Conservation (phyloP, 2,113 vertebrate species). For the Meleagris gallopavo region DNA sequence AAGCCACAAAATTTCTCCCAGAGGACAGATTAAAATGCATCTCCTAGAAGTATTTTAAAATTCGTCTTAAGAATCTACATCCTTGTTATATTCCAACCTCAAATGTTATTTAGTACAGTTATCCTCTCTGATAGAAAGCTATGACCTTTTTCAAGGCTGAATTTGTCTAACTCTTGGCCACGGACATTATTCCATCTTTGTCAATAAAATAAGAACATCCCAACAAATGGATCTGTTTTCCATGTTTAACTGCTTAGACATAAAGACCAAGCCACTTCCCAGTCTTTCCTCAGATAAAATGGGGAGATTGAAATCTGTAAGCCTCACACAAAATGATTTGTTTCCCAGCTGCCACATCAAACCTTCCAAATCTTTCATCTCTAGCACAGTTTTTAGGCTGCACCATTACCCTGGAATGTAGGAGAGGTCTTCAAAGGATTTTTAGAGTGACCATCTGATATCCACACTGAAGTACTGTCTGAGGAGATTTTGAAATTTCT, state of each 20-base stretch:
- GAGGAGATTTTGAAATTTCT: conserved; percentile 26
- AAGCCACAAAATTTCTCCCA: background rate
- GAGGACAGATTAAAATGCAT: background rate
- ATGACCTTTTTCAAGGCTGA: background rate
- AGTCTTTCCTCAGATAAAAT: background rate
- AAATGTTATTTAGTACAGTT: background rate
- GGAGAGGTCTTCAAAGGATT: conserved; percentile 45
- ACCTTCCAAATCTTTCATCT: conserved; percentile 49
- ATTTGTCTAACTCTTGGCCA: background rate
- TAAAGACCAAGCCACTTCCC: background rate
- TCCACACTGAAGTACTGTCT: background rate
- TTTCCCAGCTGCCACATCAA: conserved; percentile 39
- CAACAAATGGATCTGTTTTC: background rate
- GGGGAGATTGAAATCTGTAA: conserved; percentile 4
- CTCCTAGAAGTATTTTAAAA: background rate
- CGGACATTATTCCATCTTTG: background rate
- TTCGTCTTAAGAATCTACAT: background rate
- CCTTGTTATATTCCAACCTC: background rate
- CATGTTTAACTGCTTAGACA: background rate
- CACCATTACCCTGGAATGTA: background rate
- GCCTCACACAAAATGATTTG: background rate
- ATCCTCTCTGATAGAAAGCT: background rate
- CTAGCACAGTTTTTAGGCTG: conserved; percentile 12
- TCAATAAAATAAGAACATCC: background rate
- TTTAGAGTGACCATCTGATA: conserved; percentile 47